Evolutionary conservation across 1,140 invertebrate genomes (phyloP).

Genomic region (Drosophila fuyamai): DNA sequence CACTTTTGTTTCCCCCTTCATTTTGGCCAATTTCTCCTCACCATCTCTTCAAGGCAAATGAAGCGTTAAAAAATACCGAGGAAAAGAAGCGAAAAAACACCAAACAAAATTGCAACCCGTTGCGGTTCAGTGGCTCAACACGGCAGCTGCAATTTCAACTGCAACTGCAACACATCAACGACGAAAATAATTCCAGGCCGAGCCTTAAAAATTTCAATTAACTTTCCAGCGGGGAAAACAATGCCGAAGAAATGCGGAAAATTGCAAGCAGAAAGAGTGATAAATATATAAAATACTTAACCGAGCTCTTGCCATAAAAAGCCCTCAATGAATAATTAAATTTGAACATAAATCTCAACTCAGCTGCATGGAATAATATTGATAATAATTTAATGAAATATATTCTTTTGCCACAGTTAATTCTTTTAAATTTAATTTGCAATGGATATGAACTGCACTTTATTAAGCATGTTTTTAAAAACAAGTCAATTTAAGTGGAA

Average conservation of each 20-base stretch:
- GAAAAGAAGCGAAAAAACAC: constrained; percentile 23
- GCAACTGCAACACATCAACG: constrained; percentile 37
- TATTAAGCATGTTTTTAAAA: constrained; percentile 2
- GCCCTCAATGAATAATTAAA: constrained; percentile 4
- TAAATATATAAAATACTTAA: constrained; percentile 38
- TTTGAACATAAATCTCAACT: neutral
- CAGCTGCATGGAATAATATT: neutral
- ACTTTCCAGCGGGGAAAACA: constrained; percentile 54
- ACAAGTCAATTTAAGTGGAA: constrained; percentile 22
- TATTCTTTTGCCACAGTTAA: neutral
- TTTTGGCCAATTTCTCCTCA: constrained; percentile 59
- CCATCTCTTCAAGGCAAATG: constrained; percentile 69
- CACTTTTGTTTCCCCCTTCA: constrained; percentile 1
- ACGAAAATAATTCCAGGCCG: constrained; percentile 57
- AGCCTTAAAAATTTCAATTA: constrained; percentile 78
- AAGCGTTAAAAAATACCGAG: constrained; percentile 61
- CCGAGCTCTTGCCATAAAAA: constrained; percentile 1
- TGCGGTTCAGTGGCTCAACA: constrained; percentile 73
- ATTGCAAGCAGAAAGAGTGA: constrained; percentile 20
- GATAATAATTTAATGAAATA: neutral
- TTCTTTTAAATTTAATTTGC: constrained; percentile 1
- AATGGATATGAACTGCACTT: neutral
- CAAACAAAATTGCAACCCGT: constrained; percentile 67
- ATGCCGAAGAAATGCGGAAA: constrained; percentile 40
- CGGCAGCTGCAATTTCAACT: constrained; percentile 51